Conservation (phyloP, 1,140 invertebrate genomes). For the Drosophila varians region DNA sequence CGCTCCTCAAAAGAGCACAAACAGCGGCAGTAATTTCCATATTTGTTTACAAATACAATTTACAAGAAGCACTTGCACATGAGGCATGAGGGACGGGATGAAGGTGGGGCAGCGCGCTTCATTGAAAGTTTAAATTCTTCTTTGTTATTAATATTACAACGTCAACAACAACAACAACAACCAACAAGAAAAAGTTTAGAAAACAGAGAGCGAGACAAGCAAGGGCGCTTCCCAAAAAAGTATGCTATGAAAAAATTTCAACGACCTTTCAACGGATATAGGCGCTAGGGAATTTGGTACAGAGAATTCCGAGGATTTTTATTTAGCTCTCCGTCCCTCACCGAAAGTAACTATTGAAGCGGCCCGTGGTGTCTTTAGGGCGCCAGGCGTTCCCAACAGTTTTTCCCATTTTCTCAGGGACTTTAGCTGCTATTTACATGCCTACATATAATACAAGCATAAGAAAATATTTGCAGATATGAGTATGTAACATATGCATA, state of each 20-base stretch:
- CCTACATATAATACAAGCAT: conserved; percentile 73
- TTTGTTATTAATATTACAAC: conserved; percentile 77
- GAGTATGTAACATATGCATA: conserved; percentile 20
- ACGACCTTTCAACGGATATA: background rate
- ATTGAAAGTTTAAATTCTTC: conserved; percentile 79
- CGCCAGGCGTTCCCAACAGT: no score
- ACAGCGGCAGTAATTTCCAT: conserved; percentile 56
- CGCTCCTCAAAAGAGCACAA: conserved; percentile 30
- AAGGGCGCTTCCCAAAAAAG: conserved; percentile 18
- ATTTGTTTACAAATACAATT: conserved; percentile 60
- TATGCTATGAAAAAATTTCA: conserved; percentile 16
- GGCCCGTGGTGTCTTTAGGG: conserved; percentile 18
- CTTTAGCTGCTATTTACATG: conserved; percentile 60
- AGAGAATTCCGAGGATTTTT: conserved; percentile 3
- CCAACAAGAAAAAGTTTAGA: background rate
- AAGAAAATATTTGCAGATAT: conserved; percentile 77
- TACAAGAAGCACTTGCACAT: conserved; percentile 36
- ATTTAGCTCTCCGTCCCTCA: background rate
- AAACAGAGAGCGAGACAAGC: background rate
- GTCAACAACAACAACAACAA: conserved; percentile 5
- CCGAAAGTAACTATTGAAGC: conserved; percentile 16
- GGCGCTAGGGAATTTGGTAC: conserved; percentile 2
- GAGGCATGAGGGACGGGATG: background rate
- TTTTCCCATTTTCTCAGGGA: conserved; percentile 25
- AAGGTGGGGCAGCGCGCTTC: conserved; percentile 33